A percentile compares a stretch with the other conserved stretches of the same genome.
Evolutionary conservation across 1,140 invertebrate species (phyloP).

Genomic region (Pseudachorutes palmiensis): DNA sequence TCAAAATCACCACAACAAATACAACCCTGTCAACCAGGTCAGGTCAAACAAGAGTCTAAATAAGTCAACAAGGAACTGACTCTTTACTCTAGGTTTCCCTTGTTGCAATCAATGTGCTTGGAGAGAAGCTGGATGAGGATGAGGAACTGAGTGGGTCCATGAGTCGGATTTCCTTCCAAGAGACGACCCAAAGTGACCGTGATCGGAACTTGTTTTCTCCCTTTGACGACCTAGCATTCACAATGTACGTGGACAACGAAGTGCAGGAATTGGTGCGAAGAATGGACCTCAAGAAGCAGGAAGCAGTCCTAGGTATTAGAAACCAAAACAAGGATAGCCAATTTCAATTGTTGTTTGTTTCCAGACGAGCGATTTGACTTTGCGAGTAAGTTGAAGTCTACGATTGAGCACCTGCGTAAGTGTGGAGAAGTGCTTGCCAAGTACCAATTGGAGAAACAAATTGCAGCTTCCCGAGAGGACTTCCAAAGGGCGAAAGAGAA

Average conservation of each 20-base stretch:
- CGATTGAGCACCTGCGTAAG: conserved; percentile 68
- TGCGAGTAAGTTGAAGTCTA: conserved; percentile 76
- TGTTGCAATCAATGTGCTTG: conserved; percentile 67
- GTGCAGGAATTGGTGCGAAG: conserved; percentile 77
- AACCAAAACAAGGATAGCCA: no score
- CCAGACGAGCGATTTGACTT: conserved; percentile 83
- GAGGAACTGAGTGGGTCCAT: conserved; percentile 24
- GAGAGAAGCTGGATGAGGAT: conserved; percentile 51
- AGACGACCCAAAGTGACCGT: conserved; percentile 42
- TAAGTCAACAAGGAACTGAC: no score
- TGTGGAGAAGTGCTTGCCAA: conserved; percentile 83
- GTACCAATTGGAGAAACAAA: conserved; percentile 80
- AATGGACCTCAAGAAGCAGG: conserved; percentile 75
- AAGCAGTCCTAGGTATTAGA: conserved; percentile 63
- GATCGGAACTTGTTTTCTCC: conserved; percentile 55
- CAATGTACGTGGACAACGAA: conserved; percentile 94
- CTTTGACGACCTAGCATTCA: conserved; percentile 89
- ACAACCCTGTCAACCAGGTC: conserved; percentile 75
- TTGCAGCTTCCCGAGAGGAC: conserved; percentile 81
- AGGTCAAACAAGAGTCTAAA: no score
- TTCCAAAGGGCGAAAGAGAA: conserved; percentile 80
- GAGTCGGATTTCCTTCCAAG: conserved; percentile 29
- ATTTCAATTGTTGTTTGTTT: conserved; percentile 35
- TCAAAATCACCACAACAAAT: conserved; percentile 65
- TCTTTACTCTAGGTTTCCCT: conserved; percentile 64